Base-by-base conservation (phyloP, 1,140 invertebrate species). In the Philotrypesis tridentata region DNA sequence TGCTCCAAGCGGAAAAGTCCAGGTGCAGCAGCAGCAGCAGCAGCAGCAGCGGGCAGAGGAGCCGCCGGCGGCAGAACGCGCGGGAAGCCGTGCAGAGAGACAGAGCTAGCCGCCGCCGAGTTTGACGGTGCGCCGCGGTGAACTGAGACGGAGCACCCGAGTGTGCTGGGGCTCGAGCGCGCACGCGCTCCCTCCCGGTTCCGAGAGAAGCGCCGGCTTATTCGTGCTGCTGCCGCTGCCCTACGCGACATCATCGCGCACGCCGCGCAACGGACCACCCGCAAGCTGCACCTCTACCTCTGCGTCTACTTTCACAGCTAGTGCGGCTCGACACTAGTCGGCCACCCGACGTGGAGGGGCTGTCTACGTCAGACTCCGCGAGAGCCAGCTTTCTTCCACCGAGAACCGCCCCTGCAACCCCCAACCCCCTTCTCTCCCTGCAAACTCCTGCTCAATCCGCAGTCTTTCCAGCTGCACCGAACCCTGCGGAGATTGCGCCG, bases 111-210 rank as follows among this genome's bases (percentile, higher is more conserved):
- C 85, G 76, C 85, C 85, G 85, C 87, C 86, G 75, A 78, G 81
- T 89, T 88, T 89, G 84, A 87, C 88, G 87, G 84, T 87, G 88
- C 87, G 83, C 86, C 88, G 86, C 86, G 85, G 83, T 84, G 87
- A 88, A 89, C 88, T 88, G 87, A 88, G 85, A 83, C 55, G 40
- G 68, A 43, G 14, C 77, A 84, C 79, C 80, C 84, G 79, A 73
- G 85, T 83, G 82, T 77, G 79, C 86, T 86, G 82, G 84, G 83
- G 37, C 75, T 82, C 85, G 84, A 84, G 85, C 86, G 85, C 79
- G 87, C 87, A 86, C 84, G 86, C 83, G 79, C 70, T 21, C 61
- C 73, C 75, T 74, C 33, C 65, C 2, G 17, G 61, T 65, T n/a
- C 4, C n/a, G 61, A 23, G 61, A 11, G 61, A 65, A 55, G 48